Evolutionary conservation across 2,797 vertebrate genomes (phyloP).

Genomic region (Menidia menidia): DNA sequence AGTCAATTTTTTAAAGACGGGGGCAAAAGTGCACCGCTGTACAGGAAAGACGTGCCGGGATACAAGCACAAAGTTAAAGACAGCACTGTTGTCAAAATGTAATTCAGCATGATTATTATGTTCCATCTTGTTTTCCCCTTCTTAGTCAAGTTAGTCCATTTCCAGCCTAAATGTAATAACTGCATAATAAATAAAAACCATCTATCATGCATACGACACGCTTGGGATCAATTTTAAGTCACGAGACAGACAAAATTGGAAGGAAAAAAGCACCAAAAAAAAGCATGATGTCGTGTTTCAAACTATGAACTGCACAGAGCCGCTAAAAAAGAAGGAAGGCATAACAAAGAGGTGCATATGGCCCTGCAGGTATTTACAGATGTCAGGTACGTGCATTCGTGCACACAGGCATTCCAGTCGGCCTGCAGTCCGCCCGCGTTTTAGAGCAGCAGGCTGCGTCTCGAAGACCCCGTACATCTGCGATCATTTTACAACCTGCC

Average conservation of each 20-base stretch:
- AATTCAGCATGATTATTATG: not conserved
- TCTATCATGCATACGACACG: not conserved
- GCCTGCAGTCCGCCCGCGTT: conserved; percentile 45
- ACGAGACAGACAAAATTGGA: not conserved
- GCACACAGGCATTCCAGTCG: conserved; percentile 44
- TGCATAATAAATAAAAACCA: not conserved
- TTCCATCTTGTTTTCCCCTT: not conserved
- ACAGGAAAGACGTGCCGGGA: not conserved
- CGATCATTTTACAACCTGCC: conserved; percentile 76
- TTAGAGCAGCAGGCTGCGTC: conserved; percentile 52
- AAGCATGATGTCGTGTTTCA: not conserved
- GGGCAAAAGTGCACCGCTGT: not conserved
- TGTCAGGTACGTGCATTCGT: not conserved
- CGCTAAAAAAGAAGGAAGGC: conserved; percentile 25
- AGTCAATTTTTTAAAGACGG: not conserved
- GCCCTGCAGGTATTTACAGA: conserved; percentile 1
- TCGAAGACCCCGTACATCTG: conserved; percentile 65
- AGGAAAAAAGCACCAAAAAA: too few relatives aligned
- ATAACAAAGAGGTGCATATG: conserved; percentile 8
- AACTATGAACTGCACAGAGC: conserved; percentile 25
- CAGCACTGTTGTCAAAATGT: not conserved
- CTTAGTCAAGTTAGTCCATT: not conserved
- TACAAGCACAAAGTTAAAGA: not conserved
- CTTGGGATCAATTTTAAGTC: not conserved
- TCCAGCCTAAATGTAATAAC: not conserved